Base-by-base conservation (phyloP, 2,888 invertebrate genomes). In the Himalopsyche japonica region DNA sequence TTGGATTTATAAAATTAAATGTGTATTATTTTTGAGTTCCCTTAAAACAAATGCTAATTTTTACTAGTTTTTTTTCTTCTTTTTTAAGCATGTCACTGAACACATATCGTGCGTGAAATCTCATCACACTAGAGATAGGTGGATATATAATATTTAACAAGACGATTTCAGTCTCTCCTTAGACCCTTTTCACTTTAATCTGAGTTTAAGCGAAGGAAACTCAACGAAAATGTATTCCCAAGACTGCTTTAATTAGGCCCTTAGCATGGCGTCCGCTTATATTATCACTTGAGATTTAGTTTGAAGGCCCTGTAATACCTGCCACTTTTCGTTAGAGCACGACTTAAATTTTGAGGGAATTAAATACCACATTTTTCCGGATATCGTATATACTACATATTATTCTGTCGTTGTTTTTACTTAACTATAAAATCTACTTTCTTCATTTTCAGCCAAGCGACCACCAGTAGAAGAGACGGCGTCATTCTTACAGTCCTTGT, bases 401-500 rank as follows among this genome's bases (percentile, higher is more conserved):
- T 37, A 7, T 8, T 37, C 3, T 1, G 10, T 10, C 37, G 3
- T 37, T 32, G 10, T 43, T 24, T n/a, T 70, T 12, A 3, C 0
- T 10, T 12, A 70, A 20, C 70, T 70, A 20, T 20, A 20, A 20
- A 27, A 70, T 70, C 20, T 7, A 20, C 1, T 43, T 57, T 48
- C 47, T 18, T 82, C 88, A 87, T 89, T 90, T 92, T 27, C 92
- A 98, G 98, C 98, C 30, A 98, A 98, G 91, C 94, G 98, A 89
- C 98, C 98, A 88, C 98, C 98, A 80, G 98, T 98, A 47, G 98
- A 98, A 90, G 98, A 98, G 91, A 98, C 98, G 0, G 97, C 98
- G 76, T 98, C 98, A 86, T 99, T 98, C 91, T 93, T 99, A 87
- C 97, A 98, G 90, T 98, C 98, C 30, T 93, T 99, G 88, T 93